Evolutionary conservation across 1,140 invertebrate species (phyloP).

Genomic region (Panagrolaimus sp.): DNA sequence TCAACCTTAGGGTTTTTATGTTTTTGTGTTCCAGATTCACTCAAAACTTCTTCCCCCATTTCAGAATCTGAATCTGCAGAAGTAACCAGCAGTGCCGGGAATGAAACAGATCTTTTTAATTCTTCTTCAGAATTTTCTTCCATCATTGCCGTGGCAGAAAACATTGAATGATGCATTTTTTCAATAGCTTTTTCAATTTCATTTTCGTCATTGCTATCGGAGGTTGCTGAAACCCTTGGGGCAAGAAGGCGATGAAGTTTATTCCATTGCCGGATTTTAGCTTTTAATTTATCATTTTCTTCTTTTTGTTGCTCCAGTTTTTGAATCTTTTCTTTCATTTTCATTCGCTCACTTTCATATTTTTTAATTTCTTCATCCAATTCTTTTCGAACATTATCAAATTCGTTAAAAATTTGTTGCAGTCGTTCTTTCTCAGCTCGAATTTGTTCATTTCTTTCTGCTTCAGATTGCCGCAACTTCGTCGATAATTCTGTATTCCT

Average conservation of each 20-base stretch:
- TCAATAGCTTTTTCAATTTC: not conserved
- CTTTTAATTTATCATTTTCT: not conserved
- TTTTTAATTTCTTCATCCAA: conserved; percentile 27
- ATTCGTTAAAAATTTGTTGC: conserved; percentile 34
- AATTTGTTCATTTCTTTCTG: conserved; percentile 21
- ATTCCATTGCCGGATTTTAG: conserved; percentile 8
- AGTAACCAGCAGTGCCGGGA: not conserved
- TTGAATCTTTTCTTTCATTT: conserved; percentile 12
- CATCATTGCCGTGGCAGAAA: not conserved
- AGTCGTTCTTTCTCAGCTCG: conserved; percentile 33
- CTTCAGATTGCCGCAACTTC: not conserved
- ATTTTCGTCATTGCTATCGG: not conserved
- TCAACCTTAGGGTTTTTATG: not conserved
- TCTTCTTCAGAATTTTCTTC: not conserved
- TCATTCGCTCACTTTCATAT: conserved; percentile 2
- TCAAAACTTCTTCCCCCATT: no score
- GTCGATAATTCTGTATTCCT: not conserved
- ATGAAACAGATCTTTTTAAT: not conserved
- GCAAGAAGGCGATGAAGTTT: not conserved
- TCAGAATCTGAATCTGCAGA: not conserved
- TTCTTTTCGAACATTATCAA: conserved; percentile 37
- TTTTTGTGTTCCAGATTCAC: no score
- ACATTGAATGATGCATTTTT: not conserved
- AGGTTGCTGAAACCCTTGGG: no score
- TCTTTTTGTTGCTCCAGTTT: not conserved